Percentiles rank a stretch among this genome's conserved stretches.
These are phyloP conservation scores for Myotis pilosus DNA, from an alignment of 2,797 vertebrate genomes.

Conservation along the genomic window DNA sequence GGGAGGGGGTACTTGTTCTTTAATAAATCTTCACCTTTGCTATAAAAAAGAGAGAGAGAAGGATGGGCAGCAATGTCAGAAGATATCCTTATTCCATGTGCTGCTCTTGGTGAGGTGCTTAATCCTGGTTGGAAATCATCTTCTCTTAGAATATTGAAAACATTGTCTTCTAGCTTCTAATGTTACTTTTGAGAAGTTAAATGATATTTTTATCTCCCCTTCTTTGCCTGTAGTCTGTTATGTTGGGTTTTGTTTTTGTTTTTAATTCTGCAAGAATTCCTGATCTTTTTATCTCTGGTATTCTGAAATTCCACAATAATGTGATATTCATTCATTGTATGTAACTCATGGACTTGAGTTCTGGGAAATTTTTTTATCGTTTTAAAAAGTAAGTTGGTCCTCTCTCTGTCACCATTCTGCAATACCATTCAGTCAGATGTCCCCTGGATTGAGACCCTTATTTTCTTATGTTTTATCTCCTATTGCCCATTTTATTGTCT, in stretches of 20 bases:
- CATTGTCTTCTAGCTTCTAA: background rate
- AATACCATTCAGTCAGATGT: background rate
- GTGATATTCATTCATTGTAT: background rate
- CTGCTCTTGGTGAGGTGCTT: background rate
- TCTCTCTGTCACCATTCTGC: background rate
- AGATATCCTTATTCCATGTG: no score
- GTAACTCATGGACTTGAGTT: background rate
- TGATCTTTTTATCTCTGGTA: background rate
- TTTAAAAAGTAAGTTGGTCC: background rate
- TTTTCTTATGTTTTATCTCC: background rate
- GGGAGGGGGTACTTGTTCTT: no score
- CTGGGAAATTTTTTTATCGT: background rate
- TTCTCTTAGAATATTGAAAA: background rate
- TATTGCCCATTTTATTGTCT: background rate
- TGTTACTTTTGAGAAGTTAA: background rate
- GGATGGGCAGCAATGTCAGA: background rate
- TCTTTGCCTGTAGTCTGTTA: background rate
- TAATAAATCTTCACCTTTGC: no score
- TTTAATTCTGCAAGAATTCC: background rate
- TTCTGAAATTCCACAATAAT: background rate
- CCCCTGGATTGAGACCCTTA: background rate
- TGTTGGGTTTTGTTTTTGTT: background rate
- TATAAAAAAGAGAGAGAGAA: no score
- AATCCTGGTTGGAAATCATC: background rate
- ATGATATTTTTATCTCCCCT: background rate